Percentiles rank a stretch among this genome's conserved stretches.
These are phyloP conservation scores for Cylloceria caligata DNA, from an alignment of 2,888 invertebrate species.

Conservation along the genomic window DNA sequence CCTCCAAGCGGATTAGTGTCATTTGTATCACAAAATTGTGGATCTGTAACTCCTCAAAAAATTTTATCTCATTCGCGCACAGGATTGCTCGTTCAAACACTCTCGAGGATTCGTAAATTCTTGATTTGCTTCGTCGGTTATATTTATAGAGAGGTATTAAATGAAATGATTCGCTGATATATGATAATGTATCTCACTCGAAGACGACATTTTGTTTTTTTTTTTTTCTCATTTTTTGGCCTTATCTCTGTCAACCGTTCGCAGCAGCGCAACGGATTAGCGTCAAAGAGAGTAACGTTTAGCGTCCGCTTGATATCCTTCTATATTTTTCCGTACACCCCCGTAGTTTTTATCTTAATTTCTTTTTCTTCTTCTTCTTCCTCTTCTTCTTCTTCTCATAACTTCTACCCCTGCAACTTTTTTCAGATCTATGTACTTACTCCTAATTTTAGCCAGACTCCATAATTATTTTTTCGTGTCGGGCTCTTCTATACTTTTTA, in stretches of 20 bases:
- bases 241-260: conserved; percentile 40
- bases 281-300: conserved; percentile 75
- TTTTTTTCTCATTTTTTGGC: conserved; percentile 28
- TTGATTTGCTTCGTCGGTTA: conserved; percentile 43
- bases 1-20: conserved; percentile 57
- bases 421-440: conserved; percentile 53
- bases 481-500: conserved; percentile 37
- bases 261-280: conserved; percentile 71
- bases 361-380: too few relatives aligned
- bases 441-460: conserved; percentile 65
- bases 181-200: conserved; percentile 46
- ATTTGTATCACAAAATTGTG: conserved; percentile 50
- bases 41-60: conserved; percentile 23
- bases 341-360: conserved; percentile 31
- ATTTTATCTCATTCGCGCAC: conserved; percentile 32
- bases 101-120: conserved; percentile 40
- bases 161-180: conserved; percentile 57
- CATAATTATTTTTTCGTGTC: conserved; percentile 51
- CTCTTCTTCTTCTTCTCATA: conserved; percentile 27
- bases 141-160: conserved; percentile 58
- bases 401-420: conserved; percentile 3
- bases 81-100: conserved; percentile 30
- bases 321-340: conserved; percentile 24
- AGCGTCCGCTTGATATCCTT: conserved; percentile 69
- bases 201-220: conserved; percentile 29